Evolutionary conservation across 2,797 vertebrate genomes (phyloP), one percentile per base, ranked within the genome.

Genomic region (Cebuella pygmaea): DNA sequence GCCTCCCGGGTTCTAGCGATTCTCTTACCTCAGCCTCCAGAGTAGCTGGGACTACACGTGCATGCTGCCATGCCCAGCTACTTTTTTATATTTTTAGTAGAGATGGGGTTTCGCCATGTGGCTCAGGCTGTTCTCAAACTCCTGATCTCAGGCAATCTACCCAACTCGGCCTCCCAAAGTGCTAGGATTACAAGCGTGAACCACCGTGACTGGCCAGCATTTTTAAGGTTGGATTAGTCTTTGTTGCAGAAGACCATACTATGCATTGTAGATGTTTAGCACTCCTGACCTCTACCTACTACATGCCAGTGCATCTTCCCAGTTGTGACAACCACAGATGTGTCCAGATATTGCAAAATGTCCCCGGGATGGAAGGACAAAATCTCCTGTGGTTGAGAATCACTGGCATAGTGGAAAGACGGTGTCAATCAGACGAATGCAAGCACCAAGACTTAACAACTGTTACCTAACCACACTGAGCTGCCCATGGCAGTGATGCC

Each of bases 1-100:
- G 3, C 7, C 33, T 67, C 15, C 15, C 0, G 0, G 15, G 33
- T n/a, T 67, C 61, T 19, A 67, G 61, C 0, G 1, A 67, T 67
- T n/a, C 15, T 67, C 33, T 17, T n/a, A 33, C 15, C 61, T n/a
- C 15, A 67, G 61, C 7, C 61, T 67, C 61, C 61, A 17, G 33
- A n/a, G 61, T 67, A n/a, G 33, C 61, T 67, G 61, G 61, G 61
- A 67, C 61, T 67, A 67, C 61, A n/a, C 7, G 1, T 0, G 8
- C 33, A 67, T 67, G 61, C 33, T n/a, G 15, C 33, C 33, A 67
- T 8, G 15, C 33, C 15, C 33, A 17, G 61, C 30, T 67, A n/a
- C n/a, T 67, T n/a, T 64, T 67, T 67, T 67, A 33, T 67, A n/a
- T 67, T 67, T 67, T 67, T 67, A 7, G 1, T 67, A 67, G 61